A percentile compares a stretch with the other conserved stretches of the same genome.
phyloP scores from a whole-genome alignment of 2,113 vertebrate species.

The Capreolus pygargus region DNA sequence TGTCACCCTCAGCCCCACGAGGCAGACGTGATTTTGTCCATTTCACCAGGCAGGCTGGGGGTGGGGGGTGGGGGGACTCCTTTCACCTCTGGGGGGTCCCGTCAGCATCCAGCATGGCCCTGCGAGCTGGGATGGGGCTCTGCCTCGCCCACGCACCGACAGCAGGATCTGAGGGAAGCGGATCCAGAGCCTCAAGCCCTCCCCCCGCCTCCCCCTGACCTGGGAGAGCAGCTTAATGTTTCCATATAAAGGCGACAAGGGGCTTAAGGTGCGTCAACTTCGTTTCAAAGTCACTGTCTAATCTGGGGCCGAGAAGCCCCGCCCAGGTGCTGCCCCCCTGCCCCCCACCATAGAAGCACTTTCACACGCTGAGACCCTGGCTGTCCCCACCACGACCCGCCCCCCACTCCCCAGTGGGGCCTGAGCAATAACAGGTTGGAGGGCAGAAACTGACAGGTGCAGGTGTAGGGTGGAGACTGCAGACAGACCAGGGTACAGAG shows the following conservation, averaged over 20 bases:
- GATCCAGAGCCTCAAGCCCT: neutral
- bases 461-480: neutral
- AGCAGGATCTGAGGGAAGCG: neutral
- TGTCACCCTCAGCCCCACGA: neutral
- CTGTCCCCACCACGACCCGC: neutral
- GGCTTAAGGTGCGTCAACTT: constrained; percentile 76
- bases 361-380: neutral
- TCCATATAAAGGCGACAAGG: constrained; percentile 76
- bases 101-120: neutral
- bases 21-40: neutral
- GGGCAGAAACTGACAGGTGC: neutral
- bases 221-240: constrained; percentile 75
- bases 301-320: constrained; percentile 67
- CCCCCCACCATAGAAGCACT: neutral
- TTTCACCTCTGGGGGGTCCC: neutral
- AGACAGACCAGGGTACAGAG: neutral
- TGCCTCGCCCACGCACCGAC: neutral
- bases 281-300: constrained; percentile 78
- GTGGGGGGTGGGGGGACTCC: neutral
- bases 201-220: neutral
- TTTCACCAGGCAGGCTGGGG: neutral
- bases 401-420: neutral
- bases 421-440: neutral
- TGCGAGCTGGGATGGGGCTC: neutral
- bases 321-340: neutral